Evolutionary conservation across 2,797 vertebrate genomes (phyloP).

Genomic region (Peromyscus eremicus): DNA sequence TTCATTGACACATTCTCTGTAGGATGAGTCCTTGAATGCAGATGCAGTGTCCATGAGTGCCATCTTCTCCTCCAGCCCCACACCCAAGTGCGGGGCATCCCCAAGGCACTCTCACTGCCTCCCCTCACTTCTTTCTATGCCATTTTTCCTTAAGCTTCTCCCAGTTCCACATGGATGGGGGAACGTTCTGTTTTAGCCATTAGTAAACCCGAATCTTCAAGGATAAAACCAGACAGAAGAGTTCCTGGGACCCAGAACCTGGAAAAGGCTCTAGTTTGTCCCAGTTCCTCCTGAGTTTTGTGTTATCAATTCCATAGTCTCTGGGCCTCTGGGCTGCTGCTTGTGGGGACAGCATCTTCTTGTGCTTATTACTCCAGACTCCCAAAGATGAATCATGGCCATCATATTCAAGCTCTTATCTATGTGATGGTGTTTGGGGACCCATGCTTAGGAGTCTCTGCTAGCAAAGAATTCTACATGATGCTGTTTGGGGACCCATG

Average conservation of each 20-base stretch:
- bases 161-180: background rate
- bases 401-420: background rate
- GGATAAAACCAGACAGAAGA: background rate
- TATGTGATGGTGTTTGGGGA: background rate
- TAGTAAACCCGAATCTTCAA: background rate
- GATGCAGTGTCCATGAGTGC: background rate
- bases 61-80: background rate
- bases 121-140: constrained; percentile 24
- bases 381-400: background rate
- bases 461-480: background rate
- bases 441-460: background rate
- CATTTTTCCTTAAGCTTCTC: constrained; percentile 11
- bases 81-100: background rate
- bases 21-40: constrained; percentile 13
- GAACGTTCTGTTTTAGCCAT: constrained; percentile 14
- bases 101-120: constrained; percentile 15
- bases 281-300: background rate
- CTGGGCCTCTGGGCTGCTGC: no score
- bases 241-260: background rate
- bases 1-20: constrained; percentile 15
- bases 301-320: background rate
- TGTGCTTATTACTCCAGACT: background rate
- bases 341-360: background rate
- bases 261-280: background rate
- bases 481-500: background rate